Percentiles rank a stretch among this genome's conserved stretches.
phyloP scores from a whole-genome alignment of 2,888 invertebrate species.

The Agonopterix heracliana region DNA sequence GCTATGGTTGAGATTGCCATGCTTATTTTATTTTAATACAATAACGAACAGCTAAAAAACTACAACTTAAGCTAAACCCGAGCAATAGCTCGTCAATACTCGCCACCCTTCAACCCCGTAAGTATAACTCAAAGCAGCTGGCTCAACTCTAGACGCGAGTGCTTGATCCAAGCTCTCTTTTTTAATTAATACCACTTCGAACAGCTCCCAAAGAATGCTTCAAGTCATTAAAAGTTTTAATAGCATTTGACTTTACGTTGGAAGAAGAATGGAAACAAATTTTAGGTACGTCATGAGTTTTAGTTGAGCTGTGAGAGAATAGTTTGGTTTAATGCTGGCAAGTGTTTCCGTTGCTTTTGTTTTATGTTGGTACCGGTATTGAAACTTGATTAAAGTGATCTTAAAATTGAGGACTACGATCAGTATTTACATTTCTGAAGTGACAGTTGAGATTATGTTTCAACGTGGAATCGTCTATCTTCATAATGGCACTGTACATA shows the following conservation, averaged over 20 bases:
- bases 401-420: too few species aligned
- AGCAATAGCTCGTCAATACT: not conserved
- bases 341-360: too few species aligned
- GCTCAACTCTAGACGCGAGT: constrained; percentile 4
- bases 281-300: constrained; percentile 54
- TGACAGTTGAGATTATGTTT: too few species aligned
- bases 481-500: too few species aligned
- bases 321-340: not conserved
- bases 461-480: too few species aligned
- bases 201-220: constrained; percentile 68
- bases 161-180: constrained; percentile 56
- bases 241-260: constrained; percentile 64
- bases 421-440: too few species aligned
- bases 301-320: constrained; percentile 24
- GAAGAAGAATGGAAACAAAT: constrained; percentile 56
- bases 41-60: not conserved
- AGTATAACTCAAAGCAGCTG: constrained; percentile 4
- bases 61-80: not conserved
- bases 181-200: constrained; percentile 75
- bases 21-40: not conserved
- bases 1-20: not conserved
- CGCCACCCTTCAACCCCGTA: not conserved
- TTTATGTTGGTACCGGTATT: too few species aligned
- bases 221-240: constrained; percentile 75
- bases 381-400: too few species aligned